Percentiles rank a stretch among this genome's conserved stretches.
These are phyloP conservation scores for Ptychobarbus kaznakovi DNA, from an alignment of 2,797 vertebrate species.

Conservation along the genomic window DNA sequence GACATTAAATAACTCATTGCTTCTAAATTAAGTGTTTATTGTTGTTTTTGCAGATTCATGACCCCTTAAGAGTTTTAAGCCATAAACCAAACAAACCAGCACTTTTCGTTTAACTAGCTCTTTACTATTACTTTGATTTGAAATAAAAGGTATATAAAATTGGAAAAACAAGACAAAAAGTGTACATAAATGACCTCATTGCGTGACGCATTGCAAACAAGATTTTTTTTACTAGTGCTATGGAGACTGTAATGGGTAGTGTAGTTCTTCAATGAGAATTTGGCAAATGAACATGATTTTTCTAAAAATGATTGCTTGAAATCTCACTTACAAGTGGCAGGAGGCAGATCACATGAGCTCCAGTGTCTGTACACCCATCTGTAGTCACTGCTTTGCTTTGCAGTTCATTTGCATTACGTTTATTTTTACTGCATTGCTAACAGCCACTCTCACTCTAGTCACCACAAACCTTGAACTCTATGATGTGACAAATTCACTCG, in stretches of 20 bases:
- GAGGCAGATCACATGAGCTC: constrained; percentile 1
- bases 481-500: background rate
- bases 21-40: too few relatives aligned
- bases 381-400: background rate
- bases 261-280: background rate
- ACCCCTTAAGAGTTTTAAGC: too few relatives aligned
- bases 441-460: background rate
- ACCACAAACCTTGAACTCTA: background rate
- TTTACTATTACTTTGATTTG: too few relatives aligned
- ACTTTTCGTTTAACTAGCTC: too few relatives aligned
- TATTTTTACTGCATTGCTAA: constrained; percentile 2
- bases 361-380: background rate
- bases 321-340: background rate
- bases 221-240: background rate
- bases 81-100: too few relatives aligned
- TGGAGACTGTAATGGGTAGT: background rate
- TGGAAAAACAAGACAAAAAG: too few relatives aligned
- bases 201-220: too few relatives aligned
- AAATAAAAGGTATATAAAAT: too few relatives aligned
- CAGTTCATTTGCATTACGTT: constrained; percentile 7
- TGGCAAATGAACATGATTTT: background rate
- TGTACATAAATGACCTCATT: too few relatives aligned
- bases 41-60: too few relatives aligned
- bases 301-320: background rate
- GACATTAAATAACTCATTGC: too few relatives aligned